phyloP scores from a whole-genome alignment of 2,797 vertebrate genomes.

The Molothrus aeneus region DNA sequence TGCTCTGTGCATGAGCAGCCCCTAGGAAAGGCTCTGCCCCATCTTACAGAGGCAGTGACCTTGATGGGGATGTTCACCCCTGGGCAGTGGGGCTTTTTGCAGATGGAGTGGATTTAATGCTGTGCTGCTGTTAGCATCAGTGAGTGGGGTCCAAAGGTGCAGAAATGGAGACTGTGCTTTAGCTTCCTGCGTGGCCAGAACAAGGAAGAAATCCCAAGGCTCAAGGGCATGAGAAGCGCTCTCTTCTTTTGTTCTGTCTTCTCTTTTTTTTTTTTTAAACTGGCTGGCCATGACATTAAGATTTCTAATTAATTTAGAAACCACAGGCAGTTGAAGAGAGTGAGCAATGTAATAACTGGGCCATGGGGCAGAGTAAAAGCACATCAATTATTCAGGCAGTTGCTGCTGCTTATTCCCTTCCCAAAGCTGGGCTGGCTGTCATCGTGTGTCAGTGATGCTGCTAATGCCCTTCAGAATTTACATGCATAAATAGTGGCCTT shows the following conservation, averaged over 20 bases:
- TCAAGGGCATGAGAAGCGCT: constrained; percentile 20
- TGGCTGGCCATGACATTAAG: constrained; percentile 45
- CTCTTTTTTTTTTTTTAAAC: constrained; percentile 10
- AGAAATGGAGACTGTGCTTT: background rate
- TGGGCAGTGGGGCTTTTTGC: fast-evolving
- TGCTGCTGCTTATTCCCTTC: constrained; percentile 61
- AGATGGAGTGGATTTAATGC: background rate
- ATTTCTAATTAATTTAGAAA: constrained; percentile 75
- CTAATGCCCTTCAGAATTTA: constrained; percentile 74
- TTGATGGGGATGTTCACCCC: background rate
- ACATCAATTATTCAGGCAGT: constrained; percentile 72
- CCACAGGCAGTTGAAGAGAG: constrained; percentile 59
- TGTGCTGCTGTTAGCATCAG: background rate
- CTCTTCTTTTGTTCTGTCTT: background rate
- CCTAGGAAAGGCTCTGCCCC: background rate
- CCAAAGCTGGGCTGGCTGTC: constrained; percentile 68
- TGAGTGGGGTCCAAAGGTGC: background rate
- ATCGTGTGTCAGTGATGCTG: constrained; percentile 62
- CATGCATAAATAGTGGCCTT: constrained; percentile 68
- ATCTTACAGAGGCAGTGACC: background rate
- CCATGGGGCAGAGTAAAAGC: constrained; percentile 63
- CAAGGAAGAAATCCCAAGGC: background rate
- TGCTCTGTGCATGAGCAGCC: fast-evolving
- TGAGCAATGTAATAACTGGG: constrained; percentile 55
- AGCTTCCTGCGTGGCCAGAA: background rate